A percentile compares a stretch with the other conserved stretches of the same genome.
These are phyloP conservation scores for Atta colombica DNA, from an alignment of 1,140 invertebrate genomes.

Conservation along the genomic window DNA sequence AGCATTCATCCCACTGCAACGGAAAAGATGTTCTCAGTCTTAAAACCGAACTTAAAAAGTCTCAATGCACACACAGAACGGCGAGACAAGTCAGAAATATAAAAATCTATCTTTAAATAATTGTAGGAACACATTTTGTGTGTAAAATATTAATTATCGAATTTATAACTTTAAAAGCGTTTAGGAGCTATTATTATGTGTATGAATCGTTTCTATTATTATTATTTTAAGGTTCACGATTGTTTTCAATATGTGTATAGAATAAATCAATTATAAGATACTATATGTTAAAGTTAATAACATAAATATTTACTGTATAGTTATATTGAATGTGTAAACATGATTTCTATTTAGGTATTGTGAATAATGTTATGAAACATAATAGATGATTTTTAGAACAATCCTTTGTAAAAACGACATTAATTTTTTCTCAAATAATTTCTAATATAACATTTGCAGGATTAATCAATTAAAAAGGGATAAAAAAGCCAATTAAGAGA, in stretches of 20 bases:
- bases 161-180: slow-evolving; percentile 14
- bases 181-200: background rate
- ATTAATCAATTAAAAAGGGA: no score
- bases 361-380: slow-evolving; percentile 26
- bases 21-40: slow-evolving; percentile 85
- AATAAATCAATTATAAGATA: background rate
- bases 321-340: slow-evolving; percentile 43
- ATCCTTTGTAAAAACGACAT: background rate
- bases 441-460: no score
- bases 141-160: slow-evolving; percentile 26
- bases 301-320: slow-evolving; percentile 29
- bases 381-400: slow-evolving; percentile 57
- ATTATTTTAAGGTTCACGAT: slow-evolving; percentile 22
- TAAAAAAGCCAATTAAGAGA: no score
- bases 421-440: no score
- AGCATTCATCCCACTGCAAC: slow-evolving; percentile 89
- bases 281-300: slow-evolving; percentile 20
- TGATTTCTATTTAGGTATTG: slow-evolving; percentile 38
- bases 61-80: slow-evolving; percentile 79
- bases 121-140: slow-evolving; percentile 32
- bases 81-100: slow-evolving; percentile 80
- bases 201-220: slow-evolving; percentile 19
- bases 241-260: slow-evolving; percentile 30
- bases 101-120: slow-evolving; percentile 56
- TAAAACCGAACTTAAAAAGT: slow-evolving; percentile 83